Percentiles rank a stretch among this genome's conserved stretches.
Conservation (phyloP, 2,113 vertebrate genomes). For the Struthidea cinerea region DNA sequence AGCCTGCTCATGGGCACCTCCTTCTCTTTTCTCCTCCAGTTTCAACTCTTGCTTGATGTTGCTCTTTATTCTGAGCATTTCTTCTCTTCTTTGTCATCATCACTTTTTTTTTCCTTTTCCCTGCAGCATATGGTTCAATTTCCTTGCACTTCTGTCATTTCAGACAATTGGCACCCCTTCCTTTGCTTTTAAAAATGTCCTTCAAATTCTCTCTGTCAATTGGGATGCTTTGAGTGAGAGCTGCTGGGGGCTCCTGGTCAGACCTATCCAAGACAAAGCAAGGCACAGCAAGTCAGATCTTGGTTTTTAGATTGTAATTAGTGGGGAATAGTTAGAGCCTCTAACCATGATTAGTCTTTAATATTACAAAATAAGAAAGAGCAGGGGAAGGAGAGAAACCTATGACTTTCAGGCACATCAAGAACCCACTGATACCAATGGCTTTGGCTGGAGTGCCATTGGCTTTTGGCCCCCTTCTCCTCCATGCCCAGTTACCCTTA, state of each 20-base stretch:
- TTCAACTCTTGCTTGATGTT: neutral
- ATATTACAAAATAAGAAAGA: neutral
- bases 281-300: neutral
- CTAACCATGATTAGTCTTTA: neutral
- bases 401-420: neutral
- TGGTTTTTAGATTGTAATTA: neutral
- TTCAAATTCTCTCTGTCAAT: neutral
- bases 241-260: neutral
- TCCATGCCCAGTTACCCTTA: neutral
- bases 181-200: neutral
- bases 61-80: neutral
- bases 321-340: neutral
- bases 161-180: neutral
- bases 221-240: neutral
- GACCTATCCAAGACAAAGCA: fast-evolving
- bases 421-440: neutral
- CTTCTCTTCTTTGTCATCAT: neutral
- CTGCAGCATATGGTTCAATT: neutral
- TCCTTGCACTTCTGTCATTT: neutral
- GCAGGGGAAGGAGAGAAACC: neutral
- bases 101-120: fast-evolving
- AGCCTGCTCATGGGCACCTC: neutral
- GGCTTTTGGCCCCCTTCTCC: neutral
- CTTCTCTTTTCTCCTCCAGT: neutral
- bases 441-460: neutral